Conservation (phyloP, 2,888 invertebrate genomes). For the Unio pictorum region DNA sequence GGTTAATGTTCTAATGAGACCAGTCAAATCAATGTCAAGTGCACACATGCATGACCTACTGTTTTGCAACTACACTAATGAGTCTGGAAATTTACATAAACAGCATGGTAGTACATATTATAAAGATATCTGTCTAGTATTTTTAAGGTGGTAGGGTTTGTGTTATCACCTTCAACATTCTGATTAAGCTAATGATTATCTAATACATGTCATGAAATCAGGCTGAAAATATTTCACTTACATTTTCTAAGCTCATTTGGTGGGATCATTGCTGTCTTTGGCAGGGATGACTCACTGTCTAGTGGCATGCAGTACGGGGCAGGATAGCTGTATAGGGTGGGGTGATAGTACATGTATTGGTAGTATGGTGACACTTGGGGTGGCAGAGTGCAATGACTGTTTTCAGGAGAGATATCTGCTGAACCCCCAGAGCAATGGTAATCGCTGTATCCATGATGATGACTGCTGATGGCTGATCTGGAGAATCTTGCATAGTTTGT, state of each 20-base stretch:
- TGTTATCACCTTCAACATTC: no score
- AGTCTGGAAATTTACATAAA: no score
- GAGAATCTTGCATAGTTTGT: conserved; percentile 32
- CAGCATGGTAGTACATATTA: no score
- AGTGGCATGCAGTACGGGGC: conserved; percentile 49
- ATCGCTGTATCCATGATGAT: conserved; percentile 18
- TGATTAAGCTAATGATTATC: no score
- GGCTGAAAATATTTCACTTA: conserved; percentile 38
- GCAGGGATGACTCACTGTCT: conserved; percentile 43
- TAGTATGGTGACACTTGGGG: conserved; percentile 25
- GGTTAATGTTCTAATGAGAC: no score
- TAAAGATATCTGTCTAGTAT: no score
- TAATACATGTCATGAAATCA: no score
- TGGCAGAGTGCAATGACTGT: conserved; percentile 13
- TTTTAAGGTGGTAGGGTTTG: no score
- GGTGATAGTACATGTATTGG: conserved; percentile 44
- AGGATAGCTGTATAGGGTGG: conserved; percentile 41
- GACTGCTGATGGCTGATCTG: conserved; percentile 18
- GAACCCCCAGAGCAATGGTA: conserved; percentile 7
- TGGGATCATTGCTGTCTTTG: conserved; percentile 62
- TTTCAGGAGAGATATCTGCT: conserved; percentile 17
- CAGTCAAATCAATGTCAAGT: no score
- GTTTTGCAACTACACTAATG: no score
- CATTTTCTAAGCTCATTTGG: conserved; percentile 63
- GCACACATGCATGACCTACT: no score